These are phyloP conservation scores for Ochotona curzoniae DNA, from an alignment of 2,113 vertebrate genomes.

Conservation along the genomic window DNA sequence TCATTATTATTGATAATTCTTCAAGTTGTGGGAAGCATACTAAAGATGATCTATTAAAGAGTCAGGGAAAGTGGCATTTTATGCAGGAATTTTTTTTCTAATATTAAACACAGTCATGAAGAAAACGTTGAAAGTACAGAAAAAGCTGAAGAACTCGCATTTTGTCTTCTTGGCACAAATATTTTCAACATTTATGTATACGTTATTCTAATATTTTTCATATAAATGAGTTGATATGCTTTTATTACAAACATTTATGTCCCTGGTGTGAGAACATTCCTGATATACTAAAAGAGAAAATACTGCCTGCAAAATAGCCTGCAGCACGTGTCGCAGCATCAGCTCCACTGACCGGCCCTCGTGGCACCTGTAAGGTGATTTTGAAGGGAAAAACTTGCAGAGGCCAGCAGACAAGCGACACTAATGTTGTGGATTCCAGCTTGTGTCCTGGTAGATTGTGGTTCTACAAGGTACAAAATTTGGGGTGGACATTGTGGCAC, in stretches of 20 bases:
- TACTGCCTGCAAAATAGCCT: background rate
- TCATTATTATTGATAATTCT: constrained; percentile 40
- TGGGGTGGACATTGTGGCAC: background rate
- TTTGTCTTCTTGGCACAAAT: background rate
- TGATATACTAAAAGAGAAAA: background rate
- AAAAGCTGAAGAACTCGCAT: background rate
- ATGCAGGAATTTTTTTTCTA: background rate
- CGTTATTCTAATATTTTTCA: background rate
- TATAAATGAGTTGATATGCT: background rate
- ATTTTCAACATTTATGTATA: background rate
- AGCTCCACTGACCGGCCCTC: background rate
- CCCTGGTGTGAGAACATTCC: background rate
- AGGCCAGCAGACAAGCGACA: background rate
- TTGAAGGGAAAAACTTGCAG: background rate
- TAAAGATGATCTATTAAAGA: background rate
- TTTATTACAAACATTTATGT: background rate
- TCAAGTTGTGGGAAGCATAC: background rate
- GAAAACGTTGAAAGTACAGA: background rate
- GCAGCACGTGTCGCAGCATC: background rate
- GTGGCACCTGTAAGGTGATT: background rate
- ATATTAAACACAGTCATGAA: background rate
- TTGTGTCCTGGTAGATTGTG: background rate
- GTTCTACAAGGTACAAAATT: background rate
- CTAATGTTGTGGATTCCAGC: no score
- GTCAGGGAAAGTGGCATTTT: background rate